Base-by-base conservation (phyloP, 2,888 invertebrate species). In the Galerucella pusilla region DNA sequence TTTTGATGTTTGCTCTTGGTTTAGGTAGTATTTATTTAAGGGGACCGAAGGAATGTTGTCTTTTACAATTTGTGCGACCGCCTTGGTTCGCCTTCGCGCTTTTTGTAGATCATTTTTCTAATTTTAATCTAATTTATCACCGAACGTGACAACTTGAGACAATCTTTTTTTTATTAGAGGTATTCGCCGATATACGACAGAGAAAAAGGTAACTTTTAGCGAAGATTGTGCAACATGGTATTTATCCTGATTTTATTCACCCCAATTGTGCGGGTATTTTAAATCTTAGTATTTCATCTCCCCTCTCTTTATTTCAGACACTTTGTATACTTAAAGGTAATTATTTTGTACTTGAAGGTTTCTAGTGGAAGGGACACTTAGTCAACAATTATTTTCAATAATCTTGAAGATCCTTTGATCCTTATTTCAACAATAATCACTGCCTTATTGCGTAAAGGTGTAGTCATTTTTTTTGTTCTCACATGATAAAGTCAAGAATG, bases 11-110 rank as follows among this genome's bases (percentile, higher is more conserved):
- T 71, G 71, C 28, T 70, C 76, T 28, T 71, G 45, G 76, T 80
- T 79, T 80, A 79, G 82, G 80, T 81, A 79, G 81, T 84, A 84
- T 83, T 83, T 80, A 80, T 81, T 81, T 81, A 79, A 78, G 78
- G 79, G 76, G 80, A 74, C 74, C 80, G 64, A 11, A 63, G 82
- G 85, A 85, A 85, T 85, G 84, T 78, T 80, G 83, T 82, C 82
- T 79, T 77, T 77, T 80, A 77, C 83, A 83, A 83, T 84, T 82
- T 83, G 83, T 83, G 79, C 83, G 82, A 82, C 80, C 79, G 67
- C 75, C 68, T 73, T 63, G 76, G 54, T 80, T 80, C 76, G 79
- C 75, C 73, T 79, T 77, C 68, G 76, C 73, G 75, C 74, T 80
- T 80, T 80, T 78, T 77, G 74, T 74, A 65, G 75, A 73, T 74